These are phyloP conservation scores for Apodemus agrarius DNA, from an alignment of 2,797 vertebrate species.

Conservation along the genomic window DNA sequence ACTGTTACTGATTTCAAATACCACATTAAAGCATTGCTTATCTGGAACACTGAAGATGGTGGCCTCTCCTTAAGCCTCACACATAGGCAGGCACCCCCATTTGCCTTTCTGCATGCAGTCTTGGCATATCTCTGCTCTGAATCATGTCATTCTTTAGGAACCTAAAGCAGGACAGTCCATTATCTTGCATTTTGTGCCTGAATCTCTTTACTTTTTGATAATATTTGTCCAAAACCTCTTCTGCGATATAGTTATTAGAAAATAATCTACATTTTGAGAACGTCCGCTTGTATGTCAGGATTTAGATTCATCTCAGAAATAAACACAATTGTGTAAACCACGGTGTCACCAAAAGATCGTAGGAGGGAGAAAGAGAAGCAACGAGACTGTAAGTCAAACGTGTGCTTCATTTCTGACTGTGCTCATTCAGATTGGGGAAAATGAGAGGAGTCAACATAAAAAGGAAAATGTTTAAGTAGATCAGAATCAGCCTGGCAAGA, in stretches of 20 bases:
- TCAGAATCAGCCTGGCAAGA: constrained; percentile 74
- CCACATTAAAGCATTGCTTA: neutral
- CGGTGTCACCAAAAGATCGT: constrained; percentile 22
- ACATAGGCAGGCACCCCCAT: neutral
- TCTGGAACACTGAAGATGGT: neutral
- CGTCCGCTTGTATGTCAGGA: neutral
- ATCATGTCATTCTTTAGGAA: constrained; percentile 40
- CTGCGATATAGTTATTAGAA: neutral
- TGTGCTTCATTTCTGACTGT: constrained; percentile 27
- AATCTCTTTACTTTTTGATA: constrained; percentile 38
- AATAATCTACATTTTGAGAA: constrained; percentile 53
- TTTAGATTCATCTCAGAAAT: constrained; percentile 30
- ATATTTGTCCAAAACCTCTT: constrained; percentile 42
- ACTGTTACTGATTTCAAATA: neutral
- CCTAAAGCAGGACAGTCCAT: constrained; percentile 24
- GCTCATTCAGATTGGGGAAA: constrained; percentile 33
- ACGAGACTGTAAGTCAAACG: neutral
- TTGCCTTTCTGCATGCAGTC: neutral
- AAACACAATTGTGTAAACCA: constrained; percentile 60
- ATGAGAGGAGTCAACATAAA: constrained; percentile 62
- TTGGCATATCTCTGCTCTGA: neutral
- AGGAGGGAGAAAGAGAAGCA: neutral
- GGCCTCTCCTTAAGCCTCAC: neutral
- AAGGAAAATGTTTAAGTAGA: constrained; percentile 57
- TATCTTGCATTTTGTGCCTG: neutral